Conservation (phyloP, 2,888 invertebrate species). For the Cantharis rufa region DNA sequence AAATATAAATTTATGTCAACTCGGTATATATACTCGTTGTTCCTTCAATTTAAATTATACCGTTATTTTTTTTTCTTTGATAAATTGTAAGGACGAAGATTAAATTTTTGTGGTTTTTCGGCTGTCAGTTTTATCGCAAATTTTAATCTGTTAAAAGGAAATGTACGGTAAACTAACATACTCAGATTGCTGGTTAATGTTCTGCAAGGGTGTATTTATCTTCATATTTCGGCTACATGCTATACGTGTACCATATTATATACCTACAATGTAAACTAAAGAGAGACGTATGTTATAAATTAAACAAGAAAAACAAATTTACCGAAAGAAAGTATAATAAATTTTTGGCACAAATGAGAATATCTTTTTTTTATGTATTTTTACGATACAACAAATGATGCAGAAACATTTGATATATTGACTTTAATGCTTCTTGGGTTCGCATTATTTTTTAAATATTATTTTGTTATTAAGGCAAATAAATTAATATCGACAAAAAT, state of each 20-base stretch:
- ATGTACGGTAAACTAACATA: background rate
- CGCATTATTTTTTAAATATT: background rate
- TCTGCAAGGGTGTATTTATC: constrained; percentile 1
- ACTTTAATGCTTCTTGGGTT: background rate
- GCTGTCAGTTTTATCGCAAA: background rate
- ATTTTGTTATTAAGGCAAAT: background rate
- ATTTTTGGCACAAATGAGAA: background rate
- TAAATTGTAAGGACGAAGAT: background rate
- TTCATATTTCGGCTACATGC: background rate
- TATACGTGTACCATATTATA: background rate
- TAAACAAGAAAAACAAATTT: background rate
- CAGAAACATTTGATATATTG: background rate
- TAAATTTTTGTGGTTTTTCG: constrained; percentile 1
- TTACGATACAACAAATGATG: background rate
- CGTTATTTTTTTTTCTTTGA: background rate
- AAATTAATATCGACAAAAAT: background rate
- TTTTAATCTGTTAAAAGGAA: background rate
- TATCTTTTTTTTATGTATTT: background rate
- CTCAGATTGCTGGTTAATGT: constrained; percentile 1
- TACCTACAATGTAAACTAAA: background rate
- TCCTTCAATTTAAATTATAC: background rate
- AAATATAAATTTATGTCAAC: background rate
- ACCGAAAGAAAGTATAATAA: background rate
- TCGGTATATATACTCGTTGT: background rate
- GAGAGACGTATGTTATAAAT: background rate